Conservation (phyloP, 2,888 invertebrate genomes). For the Plagodis pulveraria region DNA sequence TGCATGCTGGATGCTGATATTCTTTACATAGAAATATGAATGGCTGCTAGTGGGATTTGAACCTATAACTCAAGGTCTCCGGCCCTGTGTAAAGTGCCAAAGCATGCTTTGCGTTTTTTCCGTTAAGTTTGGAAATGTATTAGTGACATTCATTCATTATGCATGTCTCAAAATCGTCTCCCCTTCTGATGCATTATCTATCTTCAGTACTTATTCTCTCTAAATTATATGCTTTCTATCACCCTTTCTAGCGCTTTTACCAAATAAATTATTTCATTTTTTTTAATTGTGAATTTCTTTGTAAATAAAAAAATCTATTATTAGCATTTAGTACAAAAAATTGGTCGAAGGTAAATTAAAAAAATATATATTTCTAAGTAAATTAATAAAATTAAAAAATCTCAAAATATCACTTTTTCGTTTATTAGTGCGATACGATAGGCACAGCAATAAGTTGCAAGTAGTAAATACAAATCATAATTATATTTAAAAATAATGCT, state of each 20-base stretch:
- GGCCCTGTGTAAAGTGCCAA: no score
- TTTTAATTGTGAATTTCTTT: slow-evolving; percentile 59
- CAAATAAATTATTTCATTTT: slow-evolving; percentile 67
- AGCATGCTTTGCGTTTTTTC: no score
- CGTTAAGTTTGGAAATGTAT: no score
- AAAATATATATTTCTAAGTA: slow-evolving; percentile 37
- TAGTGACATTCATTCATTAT: no score
- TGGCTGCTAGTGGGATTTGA: no score
- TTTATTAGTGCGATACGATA: slow-evolving; percentile 33
- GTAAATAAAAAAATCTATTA: slow-evolving; percentile 69
- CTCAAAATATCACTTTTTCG: slow-evolving; percentile 43
- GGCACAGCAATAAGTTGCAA: slow-evolving; percentile 29
- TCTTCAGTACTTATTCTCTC: slow-evolving; percentile 3
- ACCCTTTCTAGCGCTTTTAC: slow-evolving; percentile 71
- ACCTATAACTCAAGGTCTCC: no score
- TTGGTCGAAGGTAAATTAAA: slow-evolving; percentile 69
- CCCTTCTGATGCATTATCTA: no score
- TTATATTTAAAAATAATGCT: slow-evolving; percentile 10
- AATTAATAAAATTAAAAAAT: slow-evolving; percentile 51
- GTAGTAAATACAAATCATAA: slow-evolving; percentile 15
- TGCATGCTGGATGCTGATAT: no score
- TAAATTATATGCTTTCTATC: slow-evolving; percentile 32
- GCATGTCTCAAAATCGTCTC: no score
- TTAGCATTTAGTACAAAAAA: slow-evolving; percentile 80
- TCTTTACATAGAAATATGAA: no score